Conservation (phyloP, 2,113 vertebrate genomes). For the Eurypyga helias region DNA sequence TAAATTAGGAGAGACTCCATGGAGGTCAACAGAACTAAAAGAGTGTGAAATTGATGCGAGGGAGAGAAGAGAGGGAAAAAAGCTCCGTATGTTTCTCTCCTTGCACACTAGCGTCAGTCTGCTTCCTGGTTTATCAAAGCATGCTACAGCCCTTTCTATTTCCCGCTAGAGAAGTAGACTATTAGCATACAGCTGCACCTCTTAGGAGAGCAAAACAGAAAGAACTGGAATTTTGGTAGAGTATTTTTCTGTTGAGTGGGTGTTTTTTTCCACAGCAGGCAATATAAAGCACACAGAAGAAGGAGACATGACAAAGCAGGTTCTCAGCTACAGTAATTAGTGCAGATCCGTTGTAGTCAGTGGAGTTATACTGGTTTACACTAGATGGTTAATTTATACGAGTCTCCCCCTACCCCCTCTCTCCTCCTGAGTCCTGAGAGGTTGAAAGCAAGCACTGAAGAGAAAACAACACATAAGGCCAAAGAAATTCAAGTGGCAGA, state of each 20-base stretch:
- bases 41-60: conserved; percentile 25
- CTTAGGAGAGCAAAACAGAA: background rate
- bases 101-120: background rate
- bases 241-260: background rate
- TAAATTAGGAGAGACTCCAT: conserved; percentile 18
- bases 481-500: background rate
- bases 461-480: background rate
- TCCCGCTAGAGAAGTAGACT: background rate
- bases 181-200: conserved; percentile 68
- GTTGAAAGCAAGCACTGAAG: conserved; percentile 1
- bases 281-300: conserved; percentile 7
- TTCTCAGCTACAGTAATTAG: conserved; percentile 8
- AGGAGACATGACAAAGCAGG: background rate
- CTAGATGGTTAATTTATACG: background rate
- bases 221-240: background rate
- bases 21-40: conserved; percentile 10
- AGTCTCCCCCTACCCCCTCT: background rate
- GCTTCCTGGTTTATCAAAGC: conserved; percentile 21
- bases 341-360: background rate
- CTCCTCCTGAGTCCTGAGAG: background rate
- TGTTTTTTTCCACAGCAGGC: background rate
- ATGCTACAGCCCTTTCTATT: background rate
- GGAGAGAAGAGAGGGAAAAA: background rate
- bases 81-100: background rate
- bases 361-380: conserved; percentile 7